A percentile compares a stretch with the other conserved stretches of the same genome.
phyloP scores from a whole-genome alignment of 1,140 invertebrate species.

The Drosophila mojavensis region DNA sequence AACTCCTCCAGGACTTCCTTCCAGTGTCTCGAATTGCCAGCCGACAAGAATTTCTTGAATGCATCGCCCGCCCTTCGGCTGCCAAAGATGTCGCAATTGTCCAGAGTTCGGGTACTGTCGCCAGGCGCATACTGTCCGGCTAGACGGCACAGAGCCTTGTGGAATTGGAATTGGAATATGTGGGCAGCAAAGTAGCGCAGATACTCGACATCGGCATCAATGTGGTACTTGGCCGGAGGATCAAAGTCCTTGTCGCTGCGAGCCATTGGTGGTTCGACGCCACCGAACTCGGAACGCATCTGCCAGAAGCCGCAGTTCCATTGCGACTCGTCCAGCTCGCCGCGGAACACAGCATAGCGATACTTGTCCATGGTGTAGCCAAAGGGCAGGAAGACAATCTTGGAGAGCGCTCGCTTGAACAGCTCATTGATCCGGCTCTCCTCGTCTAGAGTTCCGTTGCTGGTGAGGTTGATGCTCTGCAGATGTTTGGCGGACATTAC shows the following conservation, averaged over 20 bases:
- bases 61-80: conserved; percentile 84
- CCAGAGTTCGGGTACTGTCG: conserved; percentile 82
- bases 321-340: conserved; percentile 83
- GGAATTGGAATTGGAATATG: conserved; percentile 88
- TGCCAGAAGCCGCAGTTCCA: conserved; percentile 88
- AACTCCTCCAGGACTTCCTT: conserved; percentile 85
- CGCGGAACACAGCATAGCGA: conserved; percentile 86
- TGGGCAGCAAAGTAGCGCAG: conserved; percentile 87
- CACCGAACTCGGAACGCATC: conserved; percentile 85
- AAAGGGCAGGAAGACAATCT: conserved; percentile 87
- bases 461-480: conserved; percentile 84
- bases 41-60: conserved; percentile 56
- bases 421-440: conserved; percentile 79
- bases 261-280: conserved; percentile 85
- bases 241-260: conserved; percentile 86
- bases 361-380: conserved; percentile 85
- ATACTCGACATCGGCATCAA: conserved; percentile 86
- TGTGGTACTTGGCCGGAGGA: conserved; percentile 87
- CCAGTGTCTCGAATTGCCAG: conserved; percentile 86
- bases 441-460: conserved; percentile 63
- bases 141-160: conserved; percentile 86
- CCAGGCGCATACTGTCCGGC: conserved; percentile 85
- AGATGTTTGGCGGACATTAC: conserved; percentile 87
- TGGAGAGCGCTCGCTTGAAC: conserved; percentile 85
- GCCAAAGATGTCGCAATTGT: conserved; percentile 87